Evolutionary conservation across 1,140 invertebrate species (phyloP).

Genomic region (Cyclina sinensis): DNA sequence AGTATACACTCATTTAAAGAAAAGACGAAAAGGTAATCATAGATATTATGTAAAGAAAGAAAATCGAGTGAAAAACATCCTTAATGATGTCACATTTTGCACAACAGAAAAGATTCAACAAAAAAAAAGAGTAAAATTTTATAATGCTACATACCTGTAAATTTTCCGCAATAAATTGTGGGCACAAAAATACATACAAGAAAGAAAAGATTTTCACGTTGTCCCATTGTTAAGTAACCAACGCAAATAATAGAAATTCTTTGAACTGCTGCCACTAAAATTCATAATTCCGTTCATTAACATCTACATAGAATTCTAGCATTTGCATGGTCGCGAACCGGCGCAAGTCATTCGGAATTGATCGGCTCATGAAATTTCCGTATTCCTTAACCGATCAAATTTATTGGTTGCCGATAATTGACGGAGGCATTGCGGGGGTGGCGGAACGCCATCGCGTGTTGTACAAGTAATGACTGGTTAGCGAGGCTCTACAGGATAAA

Average conservation of each 20-base stretch:
- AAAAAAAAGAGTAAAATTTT: no score
- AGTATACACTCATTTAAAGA: no score
- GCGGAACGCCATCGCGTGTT: slow-evolving; percentile 13
- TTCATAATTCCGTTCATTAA: slow-evolving; percentile 25
- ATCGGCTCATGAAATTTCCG: background rate
- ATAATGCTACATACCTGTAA: background rate
- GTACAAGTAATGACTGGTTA: slow-evolving; percentile 7
- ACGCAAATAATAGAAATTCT: slow-evolving; percentile 1
- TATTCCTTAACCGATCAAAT: background rate
- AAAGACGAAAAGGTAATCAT: no score
- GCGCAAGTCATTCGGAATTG: background rate
- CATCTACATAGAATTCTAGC: background rate
- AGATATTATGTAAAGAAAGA: no score
- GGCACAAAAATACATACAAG: slow-evolving; percentile 14
- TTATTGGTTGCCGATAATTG: slow-evolving; percentile 17
- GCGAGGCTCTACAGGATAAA: background rate
- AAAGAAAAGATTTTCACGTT: background rate
- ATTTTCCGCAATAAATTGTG: slow-evolving; percentile 4
- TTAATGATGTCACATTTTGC: no score
- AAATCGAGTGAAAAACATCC: no score
- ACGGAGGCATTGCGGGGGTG: slow-evolving; percentile 18
- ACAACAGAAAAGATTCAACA: no score
- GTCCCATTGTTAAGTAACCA: slow-evolving; percentile 37
- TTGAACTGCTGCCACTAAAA: background rate
- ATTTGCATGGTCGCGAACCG: background rate